Percentiles rank a stretch among this genome's conserved stretches.
Conservation (phyloP, 2,888 invertebrate genomes). For the Melanargia galathea region DNA sequence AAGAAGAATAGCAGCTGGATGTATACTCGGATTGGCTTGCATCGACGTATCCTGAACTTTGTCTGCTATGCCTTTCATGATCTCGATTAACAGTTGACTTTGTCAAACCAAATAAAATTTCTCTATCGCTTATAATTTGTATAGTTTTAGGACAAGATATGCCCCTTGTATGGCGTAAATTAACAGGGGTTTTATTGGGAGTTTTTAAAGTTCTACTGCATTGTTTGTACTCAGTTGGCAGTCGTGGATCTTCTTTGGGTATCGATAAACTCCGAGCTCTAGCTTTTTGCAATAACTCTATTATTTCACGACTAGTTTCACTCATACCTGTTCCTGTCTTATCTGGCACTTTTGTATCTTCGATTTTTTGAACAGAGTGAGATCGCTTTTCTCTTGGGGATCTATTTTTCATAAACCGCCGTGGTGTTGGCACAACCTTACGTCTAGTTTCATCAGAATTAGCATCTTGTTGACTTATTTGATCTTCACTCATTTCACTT, state of each 20-base stretch:
- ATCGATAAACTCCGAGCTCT: slow-evolving; percentile 77
- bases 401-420: slow-evolving; percentile 70
- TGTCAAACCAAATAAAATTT: slow-evolving; percentile 78
- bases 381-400: slow-evolving; percentile 79
- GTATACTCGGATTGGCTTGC: slow-evolving; percentile 80
- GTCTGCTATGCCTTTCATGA: slow-evolving; percentile 61
- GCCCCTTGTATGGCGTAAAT: slow-evolving; percentile 63
- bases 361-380: slow-evolving; percentile 79
- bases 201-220: slow-evolving; percentile 77
- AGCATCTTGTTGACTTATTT: slow-evolving; percentile 57
- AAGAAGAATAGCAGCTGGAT: slow-evolving; percentile 77
- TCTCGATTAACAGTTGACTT: slow-evolving; percentile 64
- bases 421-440: slow-evolving; percentile 69
- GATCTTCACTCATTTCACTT: slow-evolving; percentile 82
- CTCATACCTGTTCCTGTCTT: slow-evolving; percentile 71
- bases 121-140: slow-evolving; percentile 75
- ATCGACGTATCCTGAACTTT: slow-evolving; percentile 75
- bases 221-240: slow-evolving; percentile 61
- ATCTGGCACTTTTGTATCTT: slow-evolving; percentile 60
- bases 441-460: slow-evolving; percentile 58
- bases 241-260: slow-evolving; percentile 75
- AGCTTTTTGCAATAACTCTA: slow-evolving; percentile 76
- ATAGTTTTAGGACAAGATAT: slow-evolving; percentile 80
- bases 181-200: slow-evolving; percentile 75
- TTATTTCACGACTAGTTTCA: slow-evolving; percentile 74